phyloP scores from a whole-genome alignment of 2,113 vertebrate genomes.

The Pachyramphus minor region DNA sequence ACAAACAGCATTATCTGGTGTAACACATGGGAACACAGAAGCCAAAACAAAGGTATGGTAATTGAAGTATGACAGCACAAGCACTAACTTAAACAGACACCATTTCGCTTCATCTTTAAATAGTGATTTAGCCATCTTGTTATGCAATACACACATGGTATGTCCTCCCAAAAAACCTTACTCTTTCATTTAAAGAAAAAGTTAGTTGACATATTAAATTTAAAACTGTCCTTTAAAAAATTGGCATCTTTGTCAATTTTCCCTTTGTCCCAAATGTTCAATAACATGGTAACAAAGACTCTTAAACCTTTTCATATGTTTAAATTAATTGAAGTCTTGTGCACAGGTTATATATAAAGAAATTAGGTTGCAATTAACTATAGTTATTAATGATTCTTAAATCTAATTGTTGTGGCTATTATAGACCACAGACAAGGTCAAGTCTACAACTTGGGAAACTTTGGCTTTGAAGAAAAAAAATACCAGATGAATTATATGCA shows the following conservation, averaged over 20 bases:
- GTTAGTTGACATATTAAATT: neutral
- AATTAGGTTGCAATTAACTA: slow-evolving; percentile 63
- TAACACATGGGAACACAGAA: fast-evolving
- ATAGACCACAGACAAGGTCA: slow-evolving; percentile 51
- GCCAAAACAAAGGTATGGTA: neutral
- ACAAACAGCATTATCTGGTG: neutral
- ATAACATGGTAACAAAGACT: slow-evolving; percentile 17
- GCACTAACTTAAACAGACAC: neutral
- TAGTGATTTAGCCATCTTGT: neutral
- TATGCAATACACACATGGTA: neutral
- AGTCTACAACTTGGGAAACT: neutral
- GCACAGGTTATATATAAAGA: slow-evolving; percentile 53
- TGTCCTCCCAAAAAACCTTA: neutral
- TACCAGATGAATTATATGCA: neutral
- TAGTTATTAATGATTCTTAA: slow-evolving; percentile 54
- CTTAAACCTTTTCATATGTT: slow-evolving; percentile 28
- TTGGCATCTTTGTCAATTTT: slow-evolving; percentile 30
- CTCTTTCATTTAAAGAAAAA: neutral
- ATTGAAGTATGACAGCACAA: neutral
- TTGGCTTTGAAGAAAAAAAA: neutral
- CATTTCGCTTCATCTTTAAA: neutral
- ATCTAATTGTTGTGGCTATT: slow-evolving; percentile 44
- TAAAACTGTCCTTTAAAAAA: slow-evolving; percentile 20
- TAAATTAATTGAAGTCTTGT: slow-evolving; percentile 56
- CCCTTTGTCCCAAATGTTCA: slow-evolving; percentile 35